These are phyloP conservation scores for Meloidogyne chitwoodi DNA, from an alignment of 1,140 invertebrate genomes.

Conservation along the genomic window DNA sequence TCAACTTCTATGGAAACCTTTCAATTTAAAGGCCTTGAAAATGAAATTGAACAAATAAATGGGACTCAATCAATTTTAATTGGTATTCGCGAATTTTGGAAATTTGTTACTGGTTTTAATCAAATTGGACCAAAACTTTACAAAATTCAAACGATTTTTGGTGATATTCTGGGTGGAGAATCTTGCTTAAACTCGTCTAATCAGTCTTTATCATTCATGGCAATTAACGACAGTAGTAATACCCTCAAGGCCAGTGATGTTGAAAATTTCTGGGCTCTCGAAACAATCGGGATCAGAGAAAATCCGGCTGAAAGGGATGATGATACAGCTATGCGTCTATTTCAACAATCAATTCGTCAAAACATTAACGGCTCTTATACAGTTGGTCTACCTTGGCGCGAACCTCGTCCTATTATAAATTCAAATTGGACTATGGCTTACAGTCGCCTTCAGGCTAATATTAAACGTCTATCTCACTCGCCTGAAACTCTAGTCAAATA, in stretches of 20 bases:
- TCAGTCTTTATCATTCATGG: neutral
- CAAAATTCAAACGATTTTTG: neutral
- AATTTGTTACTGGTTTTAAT: neutral
- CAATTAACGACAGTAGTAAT: neutral
- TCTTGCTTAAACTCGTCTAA: neutral
- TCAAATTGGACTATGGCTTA: conserved; percentile 9
- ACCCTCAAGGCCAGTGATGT: neutral
- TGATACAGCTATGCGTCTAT: too few relatives aligned
- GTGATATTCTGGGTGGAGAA: neutral
- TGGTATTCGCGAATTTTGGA: neutral
- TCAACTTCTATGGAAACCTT: neutral
- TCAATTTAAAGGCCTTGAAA: neutral
- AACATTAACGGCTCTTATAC: conserved; percentile 6
- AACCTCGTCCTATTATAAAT: neutral
- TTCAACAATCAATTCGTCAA: neutral
- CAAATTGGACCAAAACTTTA: neutral
- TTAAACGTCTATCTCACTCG: neutral
- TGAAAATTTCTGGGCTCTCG: neutral
- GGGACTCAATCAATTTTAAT: neutral
- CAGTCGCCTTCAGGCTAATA: neutral
- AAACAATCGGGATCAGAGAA: neutral
- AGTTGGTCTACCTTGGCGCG: conserved; percentile 10
- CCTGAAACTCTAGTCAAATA: conserved; percentile 19
- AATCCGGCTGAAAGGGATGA: too few relatives aligned
- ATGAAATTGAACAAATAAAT: neutral